A percentile compares a stretch with the other conserved stretches of the same genome.
Evolutionary conservation across 2,888 invertebrate species (phyloP).

Genomic region (Chesias legatella): DNA sequence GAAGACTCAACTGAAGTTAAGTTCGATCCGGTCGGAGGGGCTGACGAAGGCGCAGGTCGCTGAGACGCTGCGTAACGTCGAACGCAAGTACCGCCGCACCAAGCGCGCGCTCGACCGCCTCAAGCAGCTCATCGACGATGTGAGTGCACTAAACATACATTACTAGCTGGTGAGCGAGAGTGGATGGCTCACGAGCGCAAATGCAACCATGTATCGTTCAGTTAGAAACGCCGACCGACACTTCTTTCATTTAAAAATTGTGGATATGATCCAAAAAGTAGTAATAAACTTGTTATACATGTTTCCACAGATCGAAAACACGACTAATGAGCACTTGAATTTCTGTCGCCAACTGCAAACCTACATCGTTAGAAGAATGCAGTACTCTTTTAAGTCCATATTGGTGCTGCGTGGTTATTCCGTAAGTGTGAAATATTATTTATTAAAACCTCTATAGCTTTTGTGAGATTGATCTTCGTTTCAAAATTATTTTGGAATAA

Average conservation of each 20-base stretch:
- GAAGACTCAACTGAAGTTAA: slow-evolving; percentile 61
- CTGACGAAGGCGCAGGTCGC: slow-evolving; percentile 55
- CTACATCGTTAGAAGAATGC: slow-evolving; percentile 65
- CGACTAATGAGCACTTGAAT: slow-evolving; percentile 58
- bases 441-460: too few relatives aligned
- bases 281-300: too few relatives aligned
- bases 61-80: slow-evolving; percentile 47
- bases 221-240: too few relatives aligned
- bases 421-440: too few relatives aligned
- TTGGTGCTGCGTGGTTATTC: slow-evolving; percentile 79
- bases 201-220: too few relatives aligned
- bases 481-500: too few relatives aligned
- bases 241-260: too few relatives aligned
- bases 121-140: slow-evolving; percentile 52
- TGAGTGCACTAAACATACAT: slow-evolving; percentile 38
- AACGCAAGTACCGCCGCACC: slow-evolving; percentile 49
- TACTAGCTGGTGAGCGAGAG: too few relatives aligned
- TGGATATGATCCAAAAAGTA: too few relatives aligned
- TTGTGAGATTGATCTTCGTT: too few relatives aligned
- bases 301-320: slow-evolving; percentile 49
- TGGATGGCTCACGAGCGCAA: too few relatives aligned
- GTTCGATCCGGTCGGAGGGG: slow-evolving; percentile 58
- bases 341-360: slow-evolving; percentile 62
- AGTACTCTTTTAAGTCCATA: slow-evolving; percentile 76
- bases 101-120: slow-evolving; percentile 41